Percentiles rank a stretch among this genome's conserved stretches.
These are phyloP conservation scores for Nannospalax galili DNA, from an alignment of 2,113 vertebrate genomes.

Conservation along the genomic window DNA sequence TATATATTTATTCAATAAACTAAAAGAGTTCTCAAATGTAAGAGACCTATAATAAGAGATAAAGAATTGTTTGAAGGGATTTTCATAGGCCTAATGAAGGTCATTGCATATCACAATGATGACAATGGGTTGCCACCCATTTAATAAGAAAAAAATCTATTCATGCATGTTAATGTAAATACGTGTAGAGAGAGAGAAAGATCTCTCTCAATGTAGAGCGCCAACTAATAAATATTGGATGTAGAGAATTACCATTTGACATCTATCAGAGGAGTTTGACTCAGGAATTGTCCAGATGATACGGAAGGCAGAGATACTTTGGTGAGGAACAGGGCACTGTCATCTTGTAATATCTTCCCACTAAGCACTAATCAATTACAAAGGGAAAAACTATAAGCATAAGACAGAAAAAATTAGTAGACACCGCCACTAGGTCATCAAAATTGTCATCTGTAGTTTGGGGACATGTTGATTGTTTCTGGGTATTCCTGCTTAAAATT, in stretches of 20 bases:
- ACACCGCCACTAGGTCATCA: not conserved
- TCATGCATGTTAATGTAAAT: not conserved
- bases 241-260: not conserved
- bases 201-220: not conserved
- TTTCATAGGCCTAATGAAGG: not conserved
- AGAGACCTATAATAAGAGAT: not conserved
- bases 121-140: not conserved
- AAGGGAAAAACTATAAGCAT: not conserved
- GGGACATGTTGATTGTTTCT: not conserved
- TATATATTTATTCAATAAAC: not conserved
- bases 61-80: not conserved
- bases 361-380: not conserved
- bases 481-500: not conserved
- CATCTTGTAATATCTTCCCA: not conserved
- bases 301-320: not conserved
- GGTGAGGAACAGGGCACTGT: not conserved
- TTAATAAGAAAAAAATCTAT: not conserved
- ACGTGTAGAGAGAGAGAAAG: not conserved
- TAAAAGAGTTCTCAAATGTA: not conserved
- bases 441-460: not conserved
- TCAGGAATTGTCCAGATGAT: not conserved
- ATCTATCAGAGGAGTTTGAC: not conserved
- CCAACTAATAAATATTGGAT: not conserved
- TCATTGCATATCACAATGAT: not conserved
- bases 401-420: not conserved